Conservation (phyloP, 2,797 vertebrate species). For the Halcyon chelicuti region DNA sequence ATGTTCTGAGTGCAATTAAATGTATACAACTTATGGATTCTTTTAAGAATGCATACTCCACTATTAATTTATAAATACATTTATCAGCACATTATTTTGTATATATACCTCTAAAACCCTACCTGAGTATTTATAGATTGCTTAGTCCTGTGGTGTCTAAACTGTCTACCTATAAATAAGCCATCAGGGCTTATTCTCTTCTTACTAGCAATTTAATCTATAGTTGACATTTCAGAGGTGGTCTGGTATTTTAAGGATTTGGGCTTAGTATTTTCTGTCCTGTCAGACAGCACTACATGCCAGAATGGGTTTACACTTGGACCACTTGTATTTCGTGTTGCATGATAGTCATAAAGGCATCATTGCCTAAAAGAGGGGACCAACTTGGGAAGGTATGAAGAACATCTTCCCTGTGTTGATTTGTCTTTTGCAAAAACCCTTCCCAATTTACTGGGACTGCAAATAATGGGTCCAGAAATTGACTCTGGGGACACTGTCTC, state of each 20-base stretch:
- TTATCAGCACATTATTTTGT: background rate
- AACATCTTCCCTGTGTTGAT: background rate
- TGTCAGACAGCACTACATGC: background rate
- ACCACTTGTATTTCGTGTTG: background rate
- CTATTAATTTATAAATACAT: background rate
- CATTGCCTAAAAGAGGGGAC: background rate
- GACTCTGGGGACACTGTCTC: background rate
- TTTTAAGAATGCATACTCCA: background rate
- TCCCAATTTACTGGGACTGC: background rate
- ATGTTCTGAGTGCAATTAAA: background rate
- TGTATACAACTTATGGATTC: background rate
- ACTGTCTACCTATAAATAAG: background rate
- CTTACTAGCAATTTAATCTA: background rate
- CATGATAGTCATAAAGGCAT: background rate
- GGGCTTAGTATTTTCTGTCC: background rate
- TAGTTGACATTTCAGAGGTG: background rate
- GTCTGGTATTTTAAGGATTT: background rate
- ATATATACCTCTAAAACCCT: background rate
- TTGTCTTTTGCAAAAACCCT: background rate
- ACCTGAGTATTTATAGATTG: background rate
- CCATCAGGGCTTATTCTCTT: background rate
- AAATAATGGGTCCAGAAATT: background rate
- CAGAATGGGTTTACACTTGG: background rate
- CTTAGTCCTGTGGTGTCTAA: background rate
- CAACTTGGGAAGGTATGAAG: background rate